Evolutionary conservation across 2,797 vertebrate genomes (phyloP), one percentile per base, ranked within the genome.

Genomic region (Kryptolebias ocellatus): DNA sequence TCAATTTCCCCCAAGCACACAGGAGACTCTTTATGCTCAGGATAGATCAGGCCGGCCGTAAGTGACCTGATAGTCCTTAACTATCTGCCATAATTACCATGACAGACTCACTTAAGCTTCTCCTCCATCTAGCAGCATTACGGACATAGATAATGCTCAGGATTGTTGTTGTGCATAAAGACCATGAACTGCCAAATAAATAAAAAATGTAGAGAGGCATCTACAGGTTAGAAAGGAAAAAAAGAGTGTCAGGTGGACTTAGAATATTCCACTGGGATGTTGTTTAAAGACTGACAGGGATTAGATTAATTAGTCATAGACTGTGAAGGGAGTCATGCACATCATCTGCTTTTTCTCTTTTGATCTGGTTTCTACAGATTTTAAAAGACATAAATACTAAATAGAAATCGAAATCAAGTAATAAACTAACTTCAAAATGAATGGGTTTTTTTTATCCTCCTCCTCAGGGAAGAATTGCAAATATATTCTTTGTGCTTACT

Each of bases 101-200:
- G 90, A 92, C 90, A 90, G 86, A 84, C 84, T 90, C 89, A 88
- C 87, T 92, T 91, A 92, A 84, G 87, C 86, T 87, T 84, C 86
- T 85, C 83, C 73, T 90, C 82, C 79, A 86, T 89, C 90, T 80
- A 74, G 67, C 72, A 76, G 82, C 56, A 75, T 86, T 83, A 90
- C 79, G 53, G 81, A 88, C 85, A 79, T 70, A 83, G 78, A 80
- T 62, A 64, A 78, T 87, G 83, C 82, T 86, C 74, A 42, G 79
- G 78, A 84, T 84, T 78, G 86, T 85, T 80, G 79, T 81, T 84
- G 74, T 74, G 68, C 72, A 72, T 82, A 78, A 78, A 81, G 74
- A 80, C 76, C 76, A 66, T 60, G 68, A 76, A 61, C 54, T 1
- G 34, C 54, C 1, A 34, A 59, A 64, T 4, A 29, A 44, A 31